Base-by-base conservation (phyloP, 2,113 vertebrate genomes). In the Amphiprion percula region DNA sequence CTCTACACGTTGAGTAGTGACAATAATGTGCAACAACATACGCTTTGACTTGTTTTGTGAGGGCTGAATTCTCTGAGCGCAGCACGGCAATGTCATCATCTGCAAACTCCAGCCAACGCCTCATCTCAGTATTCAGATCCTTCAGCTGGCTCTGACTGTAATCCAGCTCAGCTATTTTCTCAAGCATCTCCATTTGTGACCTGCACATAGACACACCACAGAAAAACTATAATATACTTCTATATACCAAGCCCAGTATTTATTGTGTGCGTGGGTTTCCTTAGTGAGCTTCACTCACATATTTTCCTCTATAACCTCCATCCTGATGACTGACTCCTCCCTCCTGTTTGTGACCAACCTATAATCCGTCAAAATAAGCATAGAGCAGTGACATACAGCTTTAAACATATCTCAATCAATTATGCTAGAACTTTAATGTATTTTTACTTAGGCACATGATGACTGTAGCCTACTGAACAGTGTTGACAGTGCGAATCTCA, bases 1-100 rank as follows among this genome's bases (percentile, higher is more conserved):
- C 41, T 72, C 15, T 19, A 47, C 19, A 23, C 12, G 16, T 52
- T 14, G 23, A 41, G 23, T 17, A 9, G 3, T 11, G 9, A 58
- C 9, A 16, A 44, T 21, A 17, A 50, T 30, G 44, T 62, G 26
- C 23, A 15, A 61, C 9, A 10, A 26, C n/a, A 68, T 82, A 92
- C 92, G 0, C 12, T 72, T 88, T 79, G n/a, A 90, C 71, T 84
- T 88, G 73, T 81, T 87, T 82, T 50, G 49, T 83, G 30, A 92
- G 82, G 5, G 1, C 0, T 7, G 21, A 1, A 5, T 90, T 92
- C 28, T 91, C 87, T 11, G 74, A 81, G 55, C 86, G 83, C 49
- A 90, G 76, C 15, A 6, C 0, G n/a, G 75, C 68, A 16, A 89
- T 60, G 7, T 92, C 90, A 10, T 90, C 88, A 26, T 92, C 88